Percentiles rank a stretch among this genome's conserved stretches.
These are phyloP conservation scores for Otolemur garnettii DNA, from an alignment of 2,113 vertebrate genomes.

Conservation along the genomic window DNA sequence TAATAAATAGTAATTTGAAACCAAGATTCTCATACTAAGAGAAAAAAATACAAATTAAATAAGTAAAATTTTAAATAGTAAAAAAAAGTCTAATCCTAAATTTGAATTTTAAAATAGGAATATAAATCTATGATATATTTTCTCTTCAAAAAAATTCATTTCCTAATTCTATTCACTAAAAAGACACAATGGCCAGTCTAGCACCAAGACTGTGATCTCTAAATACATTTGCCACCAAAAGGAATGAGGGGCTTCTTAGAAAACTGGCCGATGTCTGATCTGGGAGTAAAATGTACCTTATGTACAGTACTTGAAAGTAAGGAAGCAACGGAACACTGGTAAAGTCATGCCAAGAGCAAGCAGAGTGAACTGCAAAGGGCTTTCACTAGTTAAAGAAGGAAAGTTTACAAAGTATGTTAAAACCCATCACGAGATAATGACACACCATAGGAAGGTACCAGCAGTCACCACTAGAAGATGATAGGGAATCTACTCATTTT, in stretches of 20 bases:
- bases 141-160: not conserved
- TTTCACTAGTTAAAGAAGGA: not conserved
- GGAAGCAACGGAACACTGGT: not conserved
- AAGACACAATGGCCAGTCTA: not conserved
- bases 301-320: not conserved
- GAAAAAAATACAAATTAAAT: conserved; percentile 8
- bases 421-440: not conserved
- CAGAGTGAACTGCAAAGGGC: not conserved
- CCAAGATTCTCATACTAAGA: conserved; percentile 15
- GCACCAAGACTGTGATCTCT: not conserved
- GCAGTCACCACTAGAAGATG: not conserved
- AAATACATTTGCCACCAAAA: not conserved
- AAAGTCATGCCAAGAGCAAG: not conserved
- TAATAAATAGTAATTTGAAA: conserved; percentile 16
- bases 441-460: not conserved
- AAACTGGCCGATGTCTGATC: not conserved
- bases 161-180: not conserved
- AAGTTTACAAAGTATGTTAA: not conserved
- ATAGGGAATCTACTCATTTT: not conserved
- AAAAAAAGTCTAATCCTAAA: not conserved
- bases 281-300: not conserved
- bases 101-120: conserved; percentile 19
- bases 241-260: not conserved
- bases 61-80: not conserved
- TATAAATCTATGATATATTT: not conserved